These are phyloP conservation scores for Micromys minutus DNA, from an alignment of 2,113 vertebrate genomes.

Conservation along the genomic window DNA sequence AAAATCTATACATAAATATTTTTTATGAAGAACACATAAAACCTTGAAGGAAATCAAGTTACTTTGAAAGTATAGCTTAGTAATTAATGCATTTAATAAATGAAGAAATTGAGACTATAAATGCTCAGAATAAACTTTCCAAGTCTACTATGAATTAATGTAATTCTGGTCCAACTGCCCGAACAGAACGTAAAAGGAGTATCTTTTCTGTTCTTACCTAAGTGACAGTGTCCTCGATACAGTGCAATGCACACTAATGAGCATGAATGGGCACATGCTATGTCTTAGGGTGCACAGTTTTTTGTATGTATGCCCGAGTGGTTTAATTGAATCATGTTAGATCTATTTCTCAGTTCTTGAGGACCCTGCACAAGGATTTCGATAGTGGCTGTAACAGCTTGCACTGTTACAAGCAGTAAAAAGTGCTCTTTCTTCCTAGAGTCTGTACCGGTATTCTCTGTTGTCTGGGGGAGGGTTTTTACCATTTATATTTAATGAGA, in stretches of 20 bases:
- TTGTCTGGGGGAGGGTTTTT: background rate
- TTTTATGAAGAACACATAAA: background rate
- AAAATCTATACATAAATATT: background rate
- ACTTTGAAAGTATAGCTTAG: background rate
- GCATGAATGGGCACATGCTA: background rate
- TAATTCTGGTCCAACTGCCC: background rate
- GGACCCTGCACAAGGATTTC: no score
- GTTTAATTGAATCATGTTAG: background rate
- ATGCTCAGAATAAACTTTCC: background rate
- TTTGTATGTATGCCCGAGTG: background rate
- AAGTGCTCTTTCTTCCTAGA: background rate
- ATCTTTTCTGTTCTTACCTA: background rate
- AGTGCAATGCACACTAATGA: background rate
- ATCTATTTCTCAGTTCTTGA: background rate
- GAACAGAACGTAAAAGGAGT: background rate
- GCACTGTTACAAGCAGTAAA: background rate
- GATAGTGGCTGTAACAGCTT: background rate
- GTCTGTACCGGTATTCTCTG: background rate
- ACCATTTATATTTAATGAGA: background rate
- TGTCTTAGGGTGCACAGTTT: background rate
- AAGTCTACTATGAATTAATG: background rate
- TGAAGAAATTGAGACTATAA: background rate
- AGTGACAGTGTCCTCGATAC: background rate
- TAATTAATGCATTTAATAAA: background rate
- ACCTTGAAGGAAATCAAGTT: background rate